Base-by-base conservation (phyloP, 1,140 invertebrate species). In the Theocolax elegans region DNA sequence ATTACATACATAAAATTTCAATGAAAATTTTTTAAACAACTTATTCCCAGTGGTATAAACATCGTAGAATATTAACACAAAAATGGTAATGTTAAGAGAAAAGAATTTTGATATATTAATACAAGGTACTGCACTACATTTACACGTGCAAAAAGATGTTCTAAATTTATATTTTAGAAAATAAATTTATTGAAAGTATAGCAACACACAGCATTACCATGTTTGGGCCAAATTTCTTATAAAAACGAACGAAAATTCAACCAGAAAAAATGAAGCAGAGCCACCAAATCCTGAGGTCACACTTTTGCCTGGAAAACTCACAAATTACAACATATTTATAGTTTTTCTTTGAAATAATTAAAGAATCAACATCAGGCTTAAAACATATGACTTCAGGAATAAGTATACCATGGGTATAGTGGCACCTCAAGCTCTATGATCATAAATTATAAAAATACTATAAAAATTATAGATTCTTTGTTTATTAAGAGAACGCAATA, bases 401-500 rank as follows among this genome's bases (percentile, higher is more conserved):
- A 71, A 76, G 73, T 73, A 74, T 74, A 74, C 77, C 76, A 80
- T 83, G 82, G 82, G 83, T 83, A 84, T 83, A 85, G 83, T 85
- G 82, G 82, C 83, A 83, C 79, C 81, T 82, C 78, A 81, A 81
- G 72, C 56, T 54, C 42, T 21, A 13, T 27, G 49, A 29, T 10
- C 12, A 60, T 44, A 60, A 44, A 44, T 1, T 44, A 46, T 60
- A 23, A 44, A 46, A 25, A 0, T 29, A 4, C n/a, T 56, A 38
- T 12, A 9, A 38, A 21, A 12, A 21, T 15, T 56, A 19, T 7
- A 19, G 29, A 56, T n/a, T 38, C n/a, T n/a, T n/a, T n/a, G n/a
- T n/a, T n/a, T n/a, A n/a, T n/a, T n/a, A n/a, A n/a, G n/a, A n/a
- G n/a, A n/a, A n/a, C n/a, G n/a, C n/a, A n/a, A n/a, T n/a, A n/a